Percentiles rank a stretch among this genome's conserved stretches.
phyloP scores from a whole-genome alignment of 2,113 vertebrate genomes.

The Syngnathus floridae region DNA sequence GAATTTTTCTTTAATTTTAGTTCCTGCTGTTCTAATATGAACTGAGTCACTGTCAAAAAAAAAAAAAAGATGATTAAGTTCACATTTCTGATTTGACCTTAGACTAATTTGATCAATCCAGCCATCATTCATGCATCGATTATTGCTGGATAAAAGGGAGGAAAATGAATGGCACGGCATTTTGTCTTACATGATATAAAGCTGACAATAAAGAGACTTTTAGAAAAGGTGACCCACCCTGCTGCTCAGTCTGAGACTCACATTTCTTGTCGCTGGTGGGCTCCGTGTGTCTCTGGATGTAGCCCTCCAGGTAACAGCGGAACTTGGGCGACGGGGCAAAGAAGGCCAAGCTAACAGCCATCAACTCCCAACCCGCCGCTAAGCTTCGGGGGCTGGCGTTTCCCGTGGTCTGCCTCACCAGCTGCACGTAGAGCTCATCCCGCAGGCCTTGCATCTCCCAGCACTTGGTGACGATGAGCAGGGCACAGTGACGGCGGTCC shows the following conservation, averaged over 20 bases:
- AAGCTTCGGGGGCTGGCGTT: slow-evolving; percentile 77
- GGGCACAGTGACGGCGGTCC: slow-evolving; percentile 76
- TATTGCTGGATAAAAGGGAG: background rate
- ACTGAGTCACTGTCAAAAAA: slow-evolving; percentile 73
- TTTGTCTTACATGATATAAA: background rate
- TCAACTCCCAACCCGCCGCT: slow-evolving; percentile 84
- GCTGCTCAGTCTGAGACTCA: slow-evolving; percentile 71
- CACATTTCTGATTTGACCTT: slow-evolving; percentile 18
- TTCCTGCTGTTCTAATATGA: slow-evolving; percentile 81
- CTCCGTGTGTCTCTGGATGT: slow-evolving; percentile 86
- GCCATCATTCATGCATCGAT: no score
- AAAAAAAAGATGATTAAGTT: slow-evolving; percentile 24
- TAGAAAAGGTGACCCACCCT: slow-evolving; percentile 63
- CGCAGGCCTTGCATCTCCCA: slow-evolving; percentile 82
- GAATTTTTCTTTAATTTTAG: slow-evolving; percentile 85
- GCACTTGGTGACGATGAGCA: slow-evolving; percentile 82
- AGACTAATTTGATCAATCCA: no score
- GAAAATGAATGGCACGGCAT: background rate
- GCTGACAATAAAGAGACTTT: slow-evolving; percentile 30
- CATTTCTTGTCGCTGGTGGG: slow-evolving; percentile 77
- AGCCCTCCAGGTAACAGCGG: slow-evolving; percentile 86
- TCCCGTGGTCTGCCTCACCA: slow-evolving; percentile 85
- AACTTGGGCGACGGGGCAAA: slow-evolving; percentile 88
- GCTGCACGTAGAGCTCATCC: slow-evolving; percentile 85
- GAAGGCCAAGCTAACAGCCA: slow-evolving; percentile 85